Conservation (phyloP, 2,113 vertebrate genomes). For the Albula goreensis region DNA sequence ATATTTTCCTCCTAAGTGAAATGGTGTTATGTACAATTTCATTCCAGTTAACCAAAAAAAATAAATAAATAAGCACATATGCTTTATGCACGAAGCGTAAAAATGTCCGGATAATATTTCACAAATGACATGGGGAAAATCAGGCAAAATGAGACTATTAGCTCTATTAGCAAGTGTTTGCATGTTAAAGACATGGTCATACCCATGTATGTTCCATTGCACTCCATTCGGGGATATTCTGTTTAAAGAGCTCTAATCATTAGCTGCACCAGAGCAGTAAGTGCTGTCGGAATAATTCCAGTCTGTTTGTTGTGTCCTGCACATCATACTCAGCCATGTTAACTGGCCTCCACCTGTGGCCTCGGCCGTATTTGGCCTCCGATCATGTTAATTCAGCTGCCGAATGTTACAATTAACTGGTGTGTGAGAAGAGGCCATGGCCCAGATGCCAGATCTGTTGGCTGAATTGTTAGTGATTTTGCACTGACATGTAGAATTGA, state of each 20-base stretch:
- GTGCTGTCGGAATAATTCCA: no score
- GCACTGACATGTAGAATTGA: not conserved
- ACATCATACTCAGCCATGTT: not conserved
- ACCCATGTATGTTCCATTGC: not conserved
- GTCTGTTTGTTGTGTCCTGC: not conserved
- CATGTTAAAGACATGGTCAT: not conserved
- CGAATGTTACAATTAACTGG: not conserved
- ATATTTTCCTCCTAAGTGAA: no score
- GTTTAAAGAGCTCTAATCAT: not conserved
- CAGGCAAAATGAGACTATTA: not conserved
- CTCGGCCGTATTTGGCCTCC: not conserved
- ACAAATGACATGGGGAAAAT: not conserved
- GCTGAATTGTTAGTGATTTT: not conserved
- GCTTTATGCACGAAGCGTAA: no score
- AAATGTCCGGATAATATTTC: no score
- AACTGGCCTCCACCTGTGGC: not conserved
- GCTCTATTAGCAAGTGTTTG: not conserved
- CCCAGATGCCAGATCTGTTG: not conserved
- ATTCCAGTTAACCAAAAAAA: no score
- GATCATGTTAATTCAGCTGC: not conserved
- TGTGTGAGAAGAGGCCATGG: not conserved
- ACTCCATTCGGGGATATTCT: not conserved
- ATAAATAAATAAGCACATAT: no score
- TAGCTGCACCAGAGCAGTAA: not conserved
- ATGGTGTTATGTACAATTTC: no score